These are phyloP conservation scores for Pterocles gutturalis DNA, from an alignment of 2,113 vertebrate species.

Conservation along the genomic window DNA sequence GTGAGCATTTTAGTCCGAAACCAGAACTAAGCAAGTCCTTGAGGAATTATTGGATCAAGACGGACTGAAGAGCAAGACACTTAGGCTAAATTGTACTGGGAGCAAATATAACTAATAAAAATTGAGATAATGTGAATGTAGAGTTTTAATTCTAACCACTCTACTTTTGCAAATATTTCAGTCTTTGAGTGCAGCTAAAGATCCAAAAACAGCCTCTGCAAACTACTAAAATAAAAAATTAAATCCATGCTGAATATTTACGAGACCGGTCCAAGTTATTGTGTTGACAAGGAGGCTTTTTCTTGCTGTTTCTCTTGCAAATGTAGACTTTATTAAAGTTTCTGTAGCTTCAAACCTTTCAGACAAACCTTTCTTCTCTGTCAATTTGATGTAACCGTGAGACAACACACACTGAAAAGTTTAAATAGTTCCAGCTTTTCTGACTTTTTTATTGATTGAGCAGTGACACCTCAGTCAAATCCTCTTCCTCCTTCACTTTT, in stretches of 20 bases:
- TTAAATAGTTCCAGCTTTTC: constrained; percentile 43
- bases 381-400: neutral
- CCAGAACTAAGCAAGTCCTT: neutral
- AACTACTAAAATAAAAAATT: neutral
- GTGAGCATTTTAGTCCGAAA: neutral
- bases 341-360: neutral
- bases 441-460: constrained; percentile 43
- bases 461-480: neutral
- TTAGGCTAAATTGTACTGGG: neutral
- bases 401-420: neutral
- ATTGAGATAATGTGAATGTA: neutral
- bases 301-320: neutral
- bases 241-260: neutral
- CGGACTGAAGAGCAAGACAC: neutral
- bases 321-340: neutral
- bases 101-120: neutral
- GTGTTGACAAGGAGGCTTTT: neutral
- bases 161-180: neutral
- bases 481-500: constrained; percentile 25
- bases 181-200: neutral
- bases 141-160: neutral
- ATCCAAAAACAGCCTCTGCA: neutral
- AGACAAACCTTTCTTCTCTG: neutral
- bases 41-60: neutral
- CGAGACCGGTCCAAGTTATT: neutral